Conservation (phyloP, 2,888 invertebrate species). For the Pammene fasciana region DNA sequence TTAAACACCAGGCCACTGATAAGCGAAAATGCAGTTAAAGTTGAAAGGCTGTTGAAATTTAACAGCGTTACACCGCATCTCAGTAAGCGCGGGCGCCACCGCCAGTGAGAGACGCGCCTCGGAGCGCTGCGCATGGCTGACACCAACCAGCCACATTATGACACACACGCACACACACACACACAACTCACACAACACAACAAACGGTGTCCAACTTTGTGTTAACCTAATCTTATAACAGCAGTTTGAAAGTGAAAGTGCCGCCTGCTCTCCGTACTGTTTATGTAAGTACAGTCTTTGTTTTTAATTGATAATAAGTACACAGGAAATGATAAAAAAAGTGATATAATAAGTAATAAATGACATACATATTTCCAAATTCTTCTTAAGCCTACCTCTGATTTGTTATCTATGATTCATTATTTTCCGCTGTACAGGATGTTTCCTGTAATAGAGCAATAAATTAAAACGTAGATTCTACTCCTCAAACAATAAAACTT, state of each 20-base stretch:
- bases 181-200: constrained; percentile 45
- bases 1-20: constrained; percentile 5
- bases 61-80: constrained; percentile 53
- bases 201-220: constrained; percentile 61
- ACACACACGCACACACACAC: constrained; percentile 43
- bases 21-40: constrained; percentile 14
- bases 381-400: no score
- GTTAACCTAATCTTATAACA: constrained; percentile 53
- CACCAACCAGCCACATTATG: constrained; percentile 45
- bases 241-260: constrained; percentile 60
- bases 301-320: constrained; percentile 46
- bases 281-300: constrained; percentile 68
- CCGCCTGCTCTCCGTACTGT: constrained; percentile 48
- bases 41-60: constrained; percentile 18
- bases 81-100: constrained; percentile 55
- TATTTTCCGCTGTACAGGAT: no score
- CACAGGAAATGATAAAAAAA: constrained; percentile 12
- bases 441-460: no score
- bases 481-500: no score
- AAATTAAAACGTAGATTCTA: no score
- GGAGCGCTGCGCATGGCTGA: constrained; percentile 70
- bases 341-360: neutral
- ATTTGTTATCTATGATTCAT: no score
- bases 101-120: constrained; percentile 72
- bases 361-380: no score